Evolutionary conservation across 2,888 invertebrate genomes (phyloP).

Genomic region (Sepioteuthis lessoniana): DNA sequence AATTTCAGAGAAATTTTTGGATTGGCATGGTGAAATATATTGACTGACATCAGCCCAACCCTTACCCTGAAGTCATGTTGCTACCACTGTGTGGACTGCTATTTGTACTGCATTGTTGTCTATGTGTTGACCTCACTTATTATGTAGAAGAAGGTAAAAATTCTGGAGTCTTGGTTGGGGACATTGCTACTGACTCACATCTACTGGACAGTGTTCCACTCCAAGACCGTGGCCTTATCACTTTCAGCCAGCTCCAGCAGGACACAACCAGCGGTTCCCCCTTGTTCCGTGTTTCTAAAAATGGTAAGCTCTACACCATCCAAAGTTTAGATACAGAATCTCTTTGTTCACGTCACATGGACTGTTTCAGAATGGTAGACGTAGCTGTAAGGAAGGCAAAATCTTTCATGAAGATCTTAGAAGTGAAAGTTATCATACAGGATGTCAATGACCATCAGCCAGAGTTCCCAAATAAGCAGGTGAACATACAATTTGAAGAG

Average conservation of each 20-base stretch:
- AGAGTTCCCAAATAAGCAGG: neutral
- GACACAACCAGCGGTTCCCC: neutral
- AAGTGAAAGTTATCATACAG: neutral
- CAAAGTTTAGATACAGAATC: neutral
- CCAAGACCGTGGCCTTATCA: slow-evolving; percentile 33
- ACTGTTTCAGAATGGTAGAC: neutral
- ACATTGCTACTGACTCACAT: neutral
- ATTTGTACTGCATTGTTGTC: neutral
- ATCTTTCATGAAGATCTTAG: neutral
- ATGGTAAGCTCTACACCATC: neutral
- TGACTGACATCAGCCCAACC: neutral
- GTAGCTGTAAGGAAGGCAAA: neutral
- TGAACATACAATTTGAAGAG: neutral
- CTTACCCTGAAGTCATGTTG: neutral
- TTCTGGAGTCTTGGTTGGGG: neutral
- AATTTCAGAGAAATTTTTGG: neutral
- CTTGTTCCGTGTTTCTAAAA: neutral
- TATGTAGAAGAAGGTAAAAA: neutral
- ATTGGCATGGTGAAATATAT: neutral
- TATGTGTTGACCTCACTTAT: neutral
- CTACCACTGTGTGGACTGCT: neutral
- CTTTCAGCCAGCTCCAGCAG: neutral
- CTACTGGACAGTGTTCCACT: neutral
- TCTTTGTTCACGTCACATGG: neutral
- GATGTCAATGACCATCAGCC: neutral